Conservation (phyloP, 2,797 vertebrate genomes). For the Erithacus rubecula region DNA sequence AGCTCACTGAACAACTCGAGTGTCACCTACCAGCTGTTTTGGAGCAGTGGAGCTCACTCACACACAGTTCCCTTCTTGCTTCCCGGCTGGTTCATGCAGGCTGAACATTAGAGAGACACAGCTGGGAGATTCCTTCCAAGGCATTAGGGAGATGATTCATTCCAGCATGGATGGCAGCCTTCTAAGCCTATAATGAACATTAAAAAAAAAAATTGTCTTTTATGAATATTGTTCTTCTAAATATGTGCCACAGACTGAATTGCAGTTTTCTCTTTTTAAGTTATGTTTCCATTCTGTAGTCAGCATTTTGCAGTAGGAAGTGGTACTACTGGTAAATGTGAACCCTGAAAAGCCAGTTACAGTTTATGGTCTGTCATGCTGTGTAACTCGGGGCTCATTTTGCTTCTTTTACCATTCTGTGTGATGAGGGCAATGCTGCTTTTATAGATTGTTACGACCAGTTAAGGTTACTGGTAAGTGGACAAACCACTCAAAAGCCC, state of each 20-base stretch:
- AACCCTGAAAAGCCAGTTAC: background rate
- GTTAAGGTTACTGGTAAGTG: background rate
- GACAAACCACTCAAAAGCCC: background rate
- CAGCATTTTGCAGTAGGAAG: background rate
- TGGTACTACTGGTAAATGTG: background rate
- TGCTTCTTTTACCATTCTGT: background rate
- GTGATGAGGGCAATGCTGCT: background rate
- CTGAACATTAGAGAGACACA: background rate
- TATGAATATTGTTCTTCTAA: background rate
- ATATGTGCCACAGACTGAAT: background rate
- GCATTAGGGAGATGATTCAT: background rate
- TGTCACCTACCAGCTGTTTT: background rate
- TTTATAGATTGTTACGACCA: background rate
- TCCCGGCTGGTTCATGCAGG: background rate
- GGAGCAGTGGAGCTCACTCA: background rate
- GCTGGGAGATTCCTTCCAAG: background rate
- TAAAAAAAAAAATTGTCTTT: background rate
- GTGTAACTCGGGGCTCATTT: background rate
- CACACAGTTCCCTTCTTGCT: background rate
- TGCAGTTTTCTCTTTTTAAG: background rate
- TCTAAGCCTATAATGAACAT: background rate
- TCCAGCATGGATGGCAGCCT: background rate
- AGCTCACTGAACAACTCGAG: background rate
- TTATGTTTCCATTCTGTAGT: background rate
- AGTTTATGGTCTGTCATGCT: background rate